Percentiles rank a stretch among this genome's conserved stretches.
These are phyloP conservation scores for Aphelocoma coerulescens DNA, from an alignment of 2,113 vertebrate genomes.

Conservation along the genomic window DNA sequence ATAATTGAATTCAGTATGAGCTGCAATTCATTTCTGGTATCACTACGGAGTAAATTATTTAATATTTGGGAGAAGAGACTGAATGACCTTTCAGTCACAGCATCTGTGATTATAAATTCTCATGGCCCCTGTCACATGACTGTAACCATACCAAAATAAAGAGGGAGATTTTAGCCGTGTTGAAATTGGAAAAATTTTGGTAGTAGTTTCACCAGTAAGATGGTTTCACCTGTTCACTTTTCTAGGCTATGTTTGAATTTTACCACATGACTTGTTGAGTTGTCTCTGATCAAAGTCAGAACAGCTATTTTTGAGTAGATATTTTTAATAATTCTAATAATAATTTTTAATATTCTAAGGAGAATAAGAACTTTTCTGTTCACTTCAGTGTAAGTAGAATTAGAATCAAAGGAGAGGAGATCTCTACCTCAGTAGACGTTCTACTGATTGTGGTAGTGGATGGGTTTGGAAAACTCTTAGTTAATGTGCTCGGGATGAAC, in stretches of 20 bases:
- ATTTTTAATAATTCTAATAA: neutral
- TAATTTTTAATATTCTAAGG: neutral
- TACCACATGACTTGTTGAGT: neutral
- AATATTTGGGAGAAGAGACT: neutral
- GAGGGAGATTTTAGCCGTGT: neutral
- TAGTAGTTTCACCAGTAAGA: neutral
- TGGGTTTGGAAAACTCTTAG: neutral
- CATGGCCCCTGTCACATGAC: neutral
- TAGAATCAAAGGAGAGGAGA: neutral
- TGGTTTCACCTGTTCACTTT: neutral
- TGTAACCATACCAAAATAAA: neutral
- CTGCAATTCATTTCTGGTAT: conserved; percentile 21
- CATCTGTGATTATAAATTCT: neutral
- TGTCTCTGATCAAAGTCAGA: neutral
- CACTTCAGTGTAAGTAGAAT: neutral
- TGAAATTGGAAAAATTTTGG: neutral
- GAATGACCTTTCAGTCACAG: neutral
- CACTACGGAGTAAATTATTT: conserved; percentile 29
- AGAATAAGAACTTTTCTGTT: neutral
- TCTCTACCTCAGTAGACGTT: neutral
- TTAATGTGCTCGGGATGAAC: neutral
- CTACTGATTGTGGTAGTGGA: neutral
- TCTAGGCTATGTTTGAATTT: neutral
- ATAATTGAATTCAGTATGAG: conserved; percentile 42
- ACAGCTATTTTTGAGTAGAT: neutral